Evolutionary conservation across 2,113 vertebrate genomes (phyloP).

Genomic region (Menidia beryllina): DNA sequence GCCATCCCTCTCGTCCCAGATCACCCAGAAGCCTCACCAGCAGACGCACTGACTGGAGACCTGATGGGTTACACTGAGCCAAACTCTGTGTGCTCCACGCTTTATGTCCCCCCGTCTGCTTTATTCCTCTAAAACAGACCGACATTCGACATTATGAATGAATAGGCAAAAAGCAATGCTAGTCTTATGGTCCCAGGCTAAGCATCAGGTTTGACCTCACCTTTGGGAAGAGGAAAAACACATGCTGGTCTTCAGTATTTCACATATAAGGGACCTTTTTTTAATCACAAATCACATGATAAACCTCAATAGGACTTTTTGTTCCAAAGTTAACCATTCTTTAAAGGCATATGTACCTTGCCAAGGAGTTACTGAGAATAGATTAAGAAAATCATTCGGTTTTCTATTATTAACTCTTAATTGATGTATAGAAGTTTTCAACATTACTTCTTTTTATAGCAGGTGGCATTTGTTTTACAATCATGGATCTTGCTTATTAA

Average conservation of each 20-base stretch:
- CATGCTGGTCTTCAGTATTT: too few species aligned
- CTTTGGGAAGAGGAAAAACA: too few species aligned
- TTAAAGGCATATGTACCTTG: neutral
- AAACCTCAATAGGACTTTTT: neutral
- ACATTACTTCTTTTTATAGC: neutral
- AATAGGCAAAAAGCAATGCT: too few species aligned
- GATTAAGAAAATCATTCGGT: neutral
- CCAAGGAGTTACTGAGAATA: neutral
- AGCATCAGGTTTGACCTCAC: too few species aligned
- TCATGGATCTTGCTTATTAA: neutral
- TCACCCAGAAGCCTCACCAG: slow-evolving; percentile 48
- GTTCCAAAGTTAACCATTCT: neutral
- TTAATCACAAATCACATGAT: neutral
- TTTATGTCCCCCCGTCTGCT: too few species aligned
- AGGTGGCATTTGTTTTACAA: neutral
- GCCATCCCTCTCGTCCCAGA: slow-evolving; percentile 36
- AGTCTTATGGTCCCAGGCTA: too few species aligned
- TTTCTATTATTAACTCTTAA: neutral
- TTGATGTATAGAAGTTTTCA: neutral
- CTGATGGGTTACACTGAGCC: slow-evolving; percentile 4
- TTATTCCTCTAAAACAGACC: too few species aligned
- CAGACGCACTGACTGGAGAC: slow-evolving; percentile 58
- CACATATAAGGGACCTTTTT: neutral
- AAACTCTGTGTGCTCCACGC: neutral
- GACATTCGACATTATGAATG: too few species aligned